Evolutionary conservation across 2,797 vertebrate species (phyloP), one percentile per base, ranked within the genome.

Genomic region (Danio albolineatus): DNA sequence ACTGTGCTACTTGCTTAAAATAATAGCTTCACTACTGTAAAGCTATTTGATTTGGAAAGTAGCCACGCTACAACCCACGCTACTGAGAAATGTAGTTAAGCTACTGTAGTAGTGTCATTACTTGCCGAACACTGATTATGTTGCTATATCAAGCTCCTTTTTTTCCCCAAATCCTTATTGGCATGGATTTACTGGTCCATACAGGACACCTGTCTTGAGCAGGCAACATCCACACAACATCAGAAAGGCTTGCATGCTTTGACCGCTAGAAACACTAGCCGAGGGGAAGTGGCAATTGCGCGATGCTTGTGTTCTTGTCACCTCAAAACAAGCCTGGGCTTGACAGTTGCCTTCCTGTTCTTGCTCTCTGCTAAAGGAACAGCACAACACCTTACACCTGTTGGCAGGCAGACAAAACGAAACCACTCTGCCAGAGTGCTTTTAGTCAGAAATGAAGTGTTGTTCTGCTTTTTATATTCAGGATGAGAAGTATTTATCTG

Each of bases 301-400:
- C n/a, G 17, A 51, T 57, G 17, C 72, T 46, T 76, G 56, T 16
- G 76, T 81, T 85, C 73, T 2, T 86, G 82, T 84, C 83, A 87
- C 87, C 82, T 66, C 59, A 51, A 56, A 85, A 85, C 69, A 78
- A 79, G 69, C 76, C 61, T 64, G 48, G 28, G 1, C 82, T 65
- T 88, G 81, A 89, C 80, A 80, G 75, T 53, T 10, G 51, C 54
- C 62, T 85, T 84, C 82, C 82, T 74, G 76, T 64, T 84, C 85
- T 75, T 57, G 80, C 75, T 82, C 56, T 71, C 82, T 71, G 74
- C 57, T 86, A 75, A 85, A 85, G 77, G 75, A 82, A 75, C 43
- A 69, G 9, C 21, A 41, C 56, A 49, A 60, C 64, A 21, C 28
- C 43, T 70, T 28, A 46, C 76, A 39, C 71, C 74, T 84, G 78